Evolutionary conservation across 2,888 invertebrate genomes (phyloP).

Genomic region (Volucella zonaria): DNA sequence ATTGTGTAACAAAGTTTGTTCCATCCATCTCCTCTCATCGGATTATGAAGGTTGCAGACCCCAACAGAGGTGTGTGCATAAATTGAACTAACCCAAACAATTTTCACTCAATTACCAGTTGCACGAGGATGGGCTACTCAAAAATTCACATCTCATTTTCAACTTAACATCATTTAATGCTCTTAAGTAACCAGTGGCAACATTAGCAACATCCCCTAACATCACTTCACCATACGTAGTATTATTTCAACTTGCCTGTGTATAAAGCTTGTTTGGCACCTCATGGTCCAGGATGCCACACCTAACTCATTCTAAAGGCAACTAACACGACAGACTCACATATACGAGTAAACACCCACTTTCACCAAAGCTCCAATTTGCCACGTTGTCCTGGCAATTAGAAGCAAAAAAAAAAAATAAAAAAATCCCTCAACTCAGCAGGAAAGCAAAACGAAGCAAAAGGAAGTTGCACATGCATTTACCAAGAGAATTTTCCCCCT

Average conservation of each 20-base stretch:
- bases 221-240: not conserved
- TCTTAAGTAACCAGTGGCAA: conserved; percentile 58
- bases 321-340: conserved; percentile 27
- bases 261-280: conserved; percentile 47
- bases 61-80: conserved; percentile 34
- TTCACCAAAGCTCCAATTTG: conserved; percentile 47
- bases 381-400: conserved; percentile 59
- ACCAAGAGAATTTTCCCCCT: conserved; percentile 20
- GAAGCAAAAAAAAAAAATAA: conserved; percentile 29
- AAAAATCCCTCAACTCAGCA: conserved; percentile 10
- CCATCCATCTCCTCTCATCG: not conserved
- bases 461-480: conserved; percentile 39
- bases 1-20: no score
- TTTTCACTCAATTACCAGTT: conserved; percentile 66
- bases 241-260: not conserved
- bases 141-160: conserved; percentile 69
- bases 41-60: not conserved
- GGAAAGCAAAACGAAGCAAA: conserved; percentile 34
- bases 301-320: conserved; percentile 69
- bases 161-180: conserved; percentile 70
- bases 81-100: conserved; percentile 50
- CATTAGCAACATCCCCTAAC: conserved; percentile 28
- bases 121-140: conserved; percentile 62
- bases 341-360: conserved; percentile 18
- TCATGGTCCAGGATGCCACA: conserved; percentile 42